Evolutionary conservation across 2,113 vertebrate genomes (phyloP), one percentile per base, ranked within the genome.

Genomic region (Herpetotheres cachinnans): DNA sequence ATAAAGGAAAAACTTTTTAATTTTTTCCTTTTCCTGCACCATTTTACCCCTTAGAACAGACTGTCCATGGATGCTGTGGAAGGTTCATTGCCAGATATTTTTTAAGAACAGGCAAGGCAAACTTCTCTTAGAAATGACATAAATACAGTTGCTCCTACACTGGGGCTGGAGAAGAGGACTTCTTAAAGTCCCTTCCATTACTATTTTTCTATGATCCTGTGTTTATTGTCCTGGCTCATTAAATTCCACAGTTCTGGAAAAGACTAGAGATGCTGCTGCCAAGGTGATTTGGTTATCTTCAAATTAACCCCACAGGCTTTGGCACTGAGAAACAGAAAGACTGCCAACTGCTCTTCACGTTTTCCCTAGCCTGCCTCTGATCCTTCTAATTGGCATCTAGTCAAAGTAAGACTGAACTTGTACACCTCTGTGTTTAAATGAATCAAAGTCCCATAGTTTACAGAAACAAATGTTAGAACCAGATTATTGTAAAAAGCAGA

Each of bases 311-410:
- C 71, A 92, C 34, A 88, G 93, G 92, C 83, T 72, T 34, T 98
- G 96, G 94, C 94, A 97, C 47, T 21, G 42, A 91, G 63, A 89
- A 76, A 62, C 54, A 85, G 89, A 76, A 90, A 96, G 91, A 92
- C 82, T 97, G 96, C 97, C 96, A 98, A 93, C 20, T 55, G 82
- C 86, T 98, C 95, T 82, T 82, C 13, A 47, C 72, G 67, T 90
- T 98, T 97, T 95, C 96, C 95, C 95, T 90, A 91, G 90, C 82
- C 95, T 96, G 81, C 89, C 81, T 95, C 96, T 96, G 97, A 97
- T 96, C 93, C 87, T 96, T 73, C 67, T 96, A 79, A 90, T 88
- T 95, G 96, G 96, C 97, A 97, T 65, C 90, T n/a, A 66, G 97
- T 97, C 97, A 97, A 98, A 97, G 69, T 63, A 85, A 89, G 70